Evolutionary conservation across 2,888 invertebrate genomes (phyloP).

Genomic region (Actias luna): DNA sequence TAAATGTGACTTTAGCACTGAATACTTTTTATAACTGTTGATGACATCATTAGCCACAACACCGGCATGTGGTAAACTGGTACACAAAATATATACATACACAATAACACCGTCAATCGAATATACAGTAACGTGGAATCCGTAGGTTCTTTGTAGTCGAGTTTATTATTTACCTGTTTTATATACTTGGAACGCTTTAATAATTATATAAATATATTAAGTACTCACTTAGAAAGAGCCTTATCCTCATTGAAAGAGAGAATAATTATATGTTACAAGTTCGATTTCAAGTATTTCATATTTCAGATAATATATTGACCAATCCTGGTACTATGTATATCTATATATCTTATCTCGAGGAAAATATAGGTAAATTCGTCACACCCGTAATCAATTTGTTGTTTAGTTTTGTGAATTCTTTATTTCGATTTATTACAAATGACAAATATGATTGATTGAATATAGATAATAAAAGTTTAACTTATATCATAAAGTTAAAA

Average conservation of each 20-base stretch:
- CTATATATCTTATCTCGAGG: constrained; percentile 17
- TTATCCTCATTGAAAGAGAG: constrained; percentile 7
- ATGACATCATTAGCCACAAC: constrained; percentile 25
- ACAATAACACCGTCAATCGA: background rate
- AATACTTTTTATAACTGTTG: background rate
- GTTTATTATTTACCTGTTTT: background rate
- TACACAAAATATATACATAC: background rate
- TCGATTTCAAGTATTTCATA: constrained; percentile 7
- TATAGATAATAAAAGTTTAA: background rate
- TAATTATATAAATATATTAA: background rate
- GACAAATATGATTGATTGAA: background rate
- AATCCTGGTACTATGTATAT: constrained; percentile 3
- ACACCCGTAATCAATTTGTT: background rate
- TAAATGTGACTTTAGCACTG: background rate
- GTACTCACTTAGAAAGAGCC: constrained; percentile 12
- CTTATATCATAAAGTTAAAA: too few relatives aligned
- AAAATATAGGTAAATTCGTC: background rate
- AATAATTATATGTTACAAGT: constrained; percentile 11
- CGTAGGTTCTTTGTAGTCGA: too few relatives aligned
- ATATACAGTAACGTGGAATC: too few relatives aligned
- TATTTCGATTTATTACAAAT: background rate
- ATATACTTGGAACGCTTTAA: background rate
- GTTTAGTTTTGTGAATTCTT: background rate
- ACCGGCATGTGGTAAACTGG: background rate
- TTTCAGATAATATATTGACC: constrained; percentile 12